Base-by-base conservation (phyloP, 53 echinoderm and acorn worm genomes). In the Hippasteria phrygiana region DNA sequence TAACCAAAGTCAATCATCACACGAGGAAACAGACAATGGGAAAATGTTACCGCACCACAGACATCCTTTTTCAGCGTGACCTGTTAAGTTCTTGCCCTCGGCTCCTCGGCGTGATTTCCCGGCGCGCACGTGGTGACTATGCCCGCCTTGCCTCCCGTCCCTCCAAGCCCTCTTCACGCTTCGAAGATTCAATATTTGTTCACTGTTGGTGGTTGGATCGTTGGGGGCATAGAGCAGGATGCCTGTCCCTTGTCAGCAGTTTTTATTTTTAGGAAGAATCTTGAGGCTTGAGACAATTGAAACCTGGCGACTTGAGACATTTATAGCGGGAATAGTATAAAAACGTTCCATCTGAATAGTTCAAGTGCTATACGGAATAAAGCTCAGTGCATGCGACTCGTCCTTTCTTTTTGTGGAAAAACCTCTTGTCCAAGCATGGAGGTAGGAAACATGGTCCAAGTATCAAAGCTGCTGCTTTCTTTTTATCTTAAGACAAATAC, bases 91-190 rank as follows among this genome's bases (percentile, higher is more conserved):
- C 43, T 67, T 45, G 65, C 67, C 83, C 47, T 36, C n/a, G 70
- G 85, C 53, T n/a, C 9, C 70, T 34, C 47, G n/a, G 70, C 83
- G 83, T 47, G 83, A 46, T 83, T 31, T 39, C 71, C 35, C 26
- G 64, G 70, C 69, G n/a, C 71, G 43, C 37, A n/a, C 28, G 50
- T 43, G 71, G 69, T 34, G 85, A 55, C 62, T 42, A 34, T 71
- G 18, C 38, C 46, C 46, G 45, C 64, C 71, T 34, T 22, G 51
- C 18, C 43, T 27, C 47, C 45, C 85, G 70, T 85, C 70, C 85
- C 85, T 71, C 48, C 85, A 5, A 85, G 71, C 48, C 14, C 85
- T 85, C 85, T 85, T 85, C 85, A 85, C 85, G 85, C 85, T 85
- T 85, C 71, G 85, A 47, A 47, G 47, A 71, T 33, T 85, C 71